Percentiles rank a stretch among this genome's conserved stretches.
phyloP scores from a whole-genome alignment of 2,113 vertebrate genomes.

The Sinocyclocheilus maitianheensis region DNA sequence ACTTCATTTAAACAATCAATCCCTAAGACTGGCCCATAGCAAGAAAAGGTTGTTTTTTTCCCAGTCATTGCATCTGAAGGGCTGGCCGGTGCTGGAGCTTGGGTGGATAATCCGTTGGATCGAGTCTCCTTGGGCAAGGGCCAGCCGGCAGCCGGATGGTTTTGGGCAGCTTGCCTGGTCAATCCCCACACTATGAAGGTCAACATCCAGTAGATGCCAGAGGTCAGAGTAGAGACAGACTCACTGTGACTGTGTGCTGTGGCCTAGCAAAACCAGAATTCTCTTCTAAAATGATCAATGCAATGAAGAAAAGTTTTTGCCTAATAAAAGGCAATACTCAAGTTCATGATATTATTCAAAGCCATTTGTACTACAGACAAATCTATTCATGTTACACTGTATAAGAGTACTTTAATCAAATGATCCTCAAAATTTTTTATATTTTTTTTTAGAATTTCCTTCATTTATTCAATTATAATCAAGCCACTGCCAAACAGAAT shows the following conservation, averaged over 20 bases:
- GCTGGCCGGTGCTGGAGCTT: constrained; percentile 15
- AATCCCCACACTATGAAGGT: constrained; percentile 58
- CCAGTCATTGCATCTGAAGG: constrained; percentile 36
- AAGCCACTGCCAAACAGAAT: not conserved
- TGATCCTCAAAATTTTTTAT: no score
- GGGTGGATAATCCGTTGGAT: constrained; percentile 60
- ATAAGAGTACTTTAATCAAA: not conserved
- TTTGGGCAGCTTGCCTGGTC: constrained; percentile 60
- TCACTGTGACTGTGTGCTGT: constrained; percentile 43
- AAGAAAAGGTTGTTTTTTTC: not conserved
- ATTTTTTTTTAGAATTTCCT: not conserved
- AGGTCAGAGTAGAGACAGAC: constrained; percentile 62
- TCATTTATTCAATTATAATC: not conserved
- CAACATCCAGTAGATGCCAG: constrained; percentile 56
- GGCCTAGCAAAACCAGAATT: constrained; percentile 21
- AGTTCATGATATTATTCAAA: no score
- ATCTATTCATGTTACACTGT: no score
- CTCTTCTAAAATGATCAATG: constrained; percentile 13
- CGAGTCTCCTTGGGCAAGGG: constrained; percentile 56
- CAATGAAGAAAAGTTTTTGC: not conserved
- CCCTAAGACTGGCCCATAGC: constrained; percentile 27
- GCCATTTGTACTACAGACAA: no score
- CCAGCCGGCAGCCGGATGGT: constrained; percentile 56
- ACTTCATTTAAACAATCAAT: constrained; percentile 47
- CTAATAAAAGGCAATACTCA: not conserved